These are phyloP conservation scores for Melanogrammus aeglefinus DNA, from an alignment of 2,797 vertebrate genomes.

Conservation along the genomic window DNA sequence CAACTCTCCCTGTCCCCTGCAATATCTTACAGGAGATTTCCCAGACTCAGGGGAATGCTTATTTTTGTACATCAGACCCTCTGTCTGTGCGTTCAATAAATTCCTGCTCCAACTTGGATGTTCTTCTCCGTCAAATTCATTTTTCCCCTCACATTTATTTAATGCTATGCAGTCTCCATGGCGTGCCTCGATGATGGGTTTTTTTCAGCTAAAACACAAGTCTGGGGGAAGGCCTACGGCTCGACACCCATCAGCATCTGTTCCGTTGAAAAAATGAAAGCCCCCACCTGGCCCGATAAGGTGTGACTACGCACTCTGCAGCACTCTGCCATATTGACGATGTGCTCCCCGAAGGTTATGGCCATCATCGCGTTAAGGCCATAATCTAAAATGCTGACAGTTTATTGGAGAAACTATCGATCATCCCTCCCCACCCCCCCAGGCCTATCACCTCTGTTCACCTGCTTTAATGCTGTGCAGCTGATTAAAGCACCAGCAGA, in stretches of 20 bases:
- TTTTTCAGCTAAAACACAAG: neutral
- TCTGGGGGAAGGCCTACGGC: neutral
- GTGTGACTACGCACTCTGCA: slow-evolving; percentile 21
- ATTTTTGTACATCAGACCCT: too few relatives aligned
- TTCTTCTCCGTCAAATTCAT: too few relatives aligned
- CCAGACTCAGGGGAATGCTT: too few relatives aligned
- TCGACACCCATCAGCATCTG: slow-evolving; percentile 14
- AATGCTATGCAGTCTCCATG: too few relatives aligned
- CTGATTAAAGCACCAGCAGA: slow-evolving; percentile 51
- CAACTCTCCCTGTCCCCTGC: too few relatives aligned
- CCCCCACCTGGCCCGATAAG: too few relatives aligned
- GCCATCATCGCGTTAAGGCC: slow-evolving; percentile 67
- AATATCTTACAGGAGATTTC: too few relatives aligned
- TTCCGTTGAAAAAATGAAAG: slow-evolving; percentile 18
- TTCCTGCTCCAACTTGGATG: too few relatives aligned
- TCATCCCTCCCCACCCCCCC: slow-evolving; percentile 20
- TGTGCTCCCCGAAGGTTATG: slow-evolving; percentile 65
- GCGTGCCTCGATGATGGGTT: neutral
- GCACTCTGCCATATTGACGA: slow-evolving; percentile 58
- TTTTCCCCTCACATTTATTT: too few relatives aligned
- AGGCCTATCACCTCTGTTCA: slow-evolving; percentile 16
- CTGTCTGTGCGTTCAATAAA: too few relatives aligned
- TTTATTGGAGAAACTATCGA: slow-evolving; percentile 75
- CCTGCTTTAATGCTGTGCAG: slow-evolving; percentile 64
- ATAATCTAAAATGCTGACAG: slow-evolving; percentile 76